Evolutionary conservation across 2,797 vertebrate genomes (phyloP), one percentile per base, ranked within the genome.

Genomic region (Euphonia xanthogaster): DNA sequence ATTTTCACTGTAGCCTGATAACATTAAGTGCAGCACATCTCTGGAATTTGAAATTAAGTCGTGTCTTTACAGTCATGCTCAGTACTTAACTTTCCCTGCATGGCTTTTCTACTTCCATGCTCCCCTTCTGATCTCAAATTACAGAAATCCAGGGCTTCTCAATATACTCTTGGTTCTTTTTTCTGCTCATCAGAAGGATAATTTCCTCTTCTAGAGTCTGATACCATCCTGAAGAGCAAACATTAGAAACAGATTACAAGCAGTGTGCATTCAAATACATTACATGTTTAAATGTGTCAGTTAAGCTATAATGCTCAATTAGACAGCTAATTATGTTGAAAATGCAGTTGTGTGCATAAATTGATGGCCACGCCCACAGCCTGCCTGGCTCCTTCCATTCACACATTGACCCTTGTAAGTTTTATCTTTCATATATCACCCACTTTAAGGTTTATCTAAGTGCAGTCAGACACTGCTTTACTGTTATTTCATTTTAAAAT

Each of bases 241-340:
- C 72, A 51, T 74, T 66, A 77, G 27, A 87, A 91, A 92, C 13
- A 89, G 54, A 88, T 88, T 80, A 87, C 25, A 81, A 80, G 58
- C 47, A 72, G 39, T 6, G 21, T 57, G 45, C 77, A 89, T 96
- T 72, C 74, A 95, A 93, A 97, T 97, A 96, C 96, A 97, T 93
- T 96, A 96, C 77, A 72, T 92, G 89, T 96, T 94, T 91, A 95
- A 94, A 95, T 61, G 25, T 44, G 74, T 96, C 89, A 93, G 85
- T 76, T 96, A 88, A 91, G 90, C n/a, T 16, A 86, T 24, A 95
- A 92, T 96, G 96, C 92, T 83, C 97, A 97, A 97, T 97, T 98
- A 97, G 93, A 96, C 50, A 95, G 54, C 86, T 96, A 98, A 97
- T 97, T 97, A 95, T 61, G 78, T 88, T 97, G 96, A 97, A 98